Conservation (phyloP, 2,797 vertebrate genomes). For the Bovichtus diacanthus region DNA sequence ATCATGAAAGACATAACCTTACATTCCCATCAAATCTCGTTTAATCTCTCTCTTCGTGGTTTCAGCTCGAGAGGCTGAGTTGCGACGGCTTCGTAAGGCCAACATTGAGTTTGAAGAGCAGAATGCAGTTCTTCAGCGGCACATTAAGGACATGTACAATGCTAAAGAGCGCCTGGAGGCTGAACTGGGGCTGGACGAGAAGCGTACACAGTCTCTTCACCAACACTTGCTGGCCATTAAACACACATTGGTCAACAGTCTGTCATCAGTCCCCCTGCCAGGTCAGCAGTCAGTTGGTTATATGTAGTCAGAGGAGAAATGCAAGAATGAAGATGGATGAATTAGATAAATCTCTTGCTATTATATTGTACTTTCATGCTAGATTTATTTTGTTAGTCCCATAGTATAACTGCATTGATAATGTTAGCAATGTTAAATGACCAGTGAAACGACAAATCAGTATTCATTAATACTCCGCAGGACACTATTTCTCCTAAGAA, state of each 20-base stretch:
- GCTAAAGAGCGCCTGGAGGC: constrained; percentile 97
- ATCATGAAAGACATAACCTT: background rate
- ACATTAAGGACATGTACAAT: constrained; percentile 96
- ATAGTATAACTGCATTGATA: background rate
- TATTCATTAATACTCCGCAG: background rate
- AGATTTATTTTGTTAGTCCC: background rate
- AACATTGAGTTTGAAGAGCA: constrained; percentile 98
- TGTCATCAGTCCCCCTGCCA: constrained; percentile 93
- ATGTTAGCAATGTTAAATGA: background rate
- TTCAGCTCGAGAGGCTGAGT: constrained; percentile 94
- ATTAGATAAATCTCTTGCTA: background rate
- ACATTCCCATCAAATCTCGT: background rate
- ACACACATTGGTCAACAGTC: constrained; percentile 92
- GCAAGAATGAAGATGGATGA: background rate
- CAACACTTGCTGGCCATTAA: constrained; percentile 93
- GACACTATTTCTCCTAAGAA: background rate
- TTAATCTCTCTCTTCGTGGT: background rate
- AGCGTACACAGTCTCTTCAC: constrained; percentile 92
- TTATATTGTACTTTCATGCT: background rate
- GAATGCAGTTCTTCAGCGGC: constrained; percentile 94
- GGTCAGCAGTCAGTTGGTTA: constrained; percentile 77
- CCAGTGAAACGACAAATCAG: background rate
- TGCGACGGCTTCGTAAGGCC: constrained; percentile 94
- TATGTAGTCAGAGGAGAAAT: constrained; percentile 7
- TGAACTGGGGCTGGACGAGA: constrained; percentile 94